Evolutionary conservation across 1,140 invertebrate genomes (phyloP), one percentile per base, ranked within the genome.

Genomic region (Drosophila insularis): DNA sequence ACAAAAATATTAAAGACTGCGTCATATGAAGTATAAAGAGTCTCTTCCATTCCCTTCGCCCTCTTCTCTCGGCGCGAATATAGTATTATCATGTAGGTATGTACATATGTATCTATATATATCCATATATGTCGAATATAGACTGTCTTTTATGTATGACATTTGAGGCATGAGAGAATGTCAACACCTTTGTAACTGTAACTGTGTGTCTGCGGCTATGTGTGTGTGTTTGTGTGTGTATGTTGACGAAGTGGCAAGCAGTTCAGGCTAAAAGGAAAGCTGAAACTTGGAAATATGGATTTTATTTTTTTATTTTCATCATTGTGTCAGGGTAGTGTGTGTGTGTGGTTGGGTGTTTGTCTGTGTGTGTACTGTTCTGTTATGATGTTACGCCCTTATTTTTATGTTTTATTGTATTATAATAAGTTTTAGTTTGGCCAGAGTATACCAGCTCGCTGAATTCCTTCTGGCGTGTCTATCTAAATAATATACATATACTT

Each of bases 371-470:
- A 59, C 39, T 54, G n/a, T 56, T 61, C 31, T 65, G 50, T 58
- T 56, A 21, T 74, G 69, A 76, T 68, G 61, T 77, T 60, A 46
- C 65, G 39, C 61, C 46, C 58, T 68, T 50, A 68, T 63, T 50
- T 71, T 80, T 68, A 71, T 74, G 71, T 68, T 74, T 73, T 79
- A 77, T 85, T 80, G 55, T 65, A 80, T 74, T 72, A 76, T 72
- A 73, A 75, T 74, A 72, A 81, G 79, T 82, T 87, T 64, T 71
- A 81, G 78, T 75, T 78, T 46, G 59, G 62, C 62, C 54, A 61
- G 40, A 14, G 39, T 63, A 50, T 27, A 5, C 23, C 43, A 61
- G 63, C 40, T 63, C 63, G 59, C 31, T 53, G 63, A 21, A 63
- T 50, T 58, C 53, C 32, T 21, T 61, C 54, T 54, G 37, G 32